phyloP scores from a whole-genome alignment of 2,113 vertebrate species.

The Entelurus aequoreus region DNA sequence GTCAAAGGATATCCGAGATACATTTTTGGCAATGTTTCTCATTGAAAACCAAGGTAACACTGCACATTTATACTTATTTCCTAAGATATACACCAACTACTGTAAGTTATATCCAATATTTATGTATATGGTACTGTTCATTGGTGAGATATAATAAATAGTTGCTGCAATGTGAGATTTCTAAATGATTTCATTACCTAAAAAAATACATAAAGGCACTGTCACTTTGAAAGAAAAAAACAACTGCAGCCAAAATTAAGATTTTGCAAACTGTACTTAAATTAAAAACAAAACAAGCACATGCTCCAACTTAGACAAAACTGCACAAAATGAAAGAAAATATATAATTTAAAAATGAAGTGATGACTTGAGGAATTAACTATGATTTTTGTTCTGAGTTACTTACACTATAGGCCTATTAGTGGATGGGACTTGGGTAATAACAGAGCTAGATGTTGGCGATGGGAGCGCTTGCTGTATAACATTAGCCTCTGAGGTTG shows the following conservation, averaged over 20 bases:
- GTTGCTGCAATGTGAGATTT: too few relatives aligned
- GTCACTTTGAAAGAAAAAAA: background rate
- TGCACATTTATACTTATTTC: too few relatives aligned
- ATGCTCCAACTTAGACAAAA: conserved; percentile 49
- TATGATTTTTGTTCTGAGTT: conserved; percentile 51
- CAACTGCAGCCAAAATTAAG: conserved; percentile 20
- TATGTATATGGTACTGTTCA: too few relatives aligned
- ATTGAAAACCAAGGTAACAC: too few relatives aligned
- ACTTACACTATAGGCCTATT: conserved; percentile 99
- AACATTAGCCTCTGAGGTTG: conserved; percentile 94
- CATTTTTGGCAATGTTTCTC: too few relatives aligned
- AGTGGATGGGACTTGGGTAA: conserved; percentile 95
- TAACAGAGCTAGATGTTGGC: conserved; percentile 98
- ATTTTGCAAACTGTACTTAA: conserved; percentile 24
- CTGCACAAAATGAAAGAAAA: conserved; percentile 28
- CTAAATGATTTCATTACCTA: background rate
- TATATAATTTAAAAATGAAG: conserved; percentile 11
- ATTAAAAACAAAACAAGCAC: conserved; percentile 45
- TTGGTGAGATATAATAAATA: too few relatives aligned
- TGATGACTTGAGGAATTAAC: conserved; percentile 9
- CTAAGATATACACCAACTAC: too few relatives aligned
- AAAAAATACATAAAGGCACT: background rate
- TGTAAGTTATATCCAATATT: too few relatives aligned
- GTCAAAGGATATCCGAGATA: too few relatives aligned
- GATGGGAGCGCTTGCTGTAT: conserved; percentile 97